Conservation (phyloP, 2,888 invertebrate genomes). For the Ecliptopera silaceata region DNA sequence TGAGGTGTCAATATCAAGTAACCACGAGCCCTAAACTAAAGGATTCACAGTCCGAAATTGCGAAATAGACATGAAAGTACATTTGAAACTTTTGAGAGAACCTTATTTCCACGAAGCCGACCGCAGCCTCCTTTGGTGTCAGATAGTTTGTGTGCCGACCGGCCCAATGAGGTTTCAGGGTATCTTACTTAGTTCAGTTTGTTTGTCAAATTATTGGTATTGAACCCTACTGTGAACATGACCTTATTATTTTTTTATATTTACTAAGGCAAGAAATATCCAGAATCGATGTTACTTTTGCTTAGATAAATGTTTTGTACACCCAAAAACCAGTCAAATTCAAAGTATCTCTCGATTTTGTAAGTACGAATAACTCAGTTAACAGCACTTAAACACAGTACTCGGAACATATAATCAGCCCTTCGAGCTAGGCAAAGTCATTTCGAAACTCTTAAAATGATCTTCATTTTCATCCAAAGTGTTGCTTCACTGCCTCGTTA, state of each 20-base stretch:
- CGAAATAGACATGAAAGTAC: constrained; percentile 56
- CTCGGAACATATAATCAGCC: no score
- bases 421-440: not conserved
- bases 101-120: constrained; percentile 12
- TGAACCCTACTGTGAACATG: constrained; percentile 15
- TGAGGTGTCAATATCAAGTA: constrained; percentile 25
- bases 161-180: constrained; percentile 8
- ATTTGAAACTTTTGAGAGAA: constrained; percentile 1
- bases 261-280: not conserved
- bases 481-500: not conserved
- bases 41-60: constrained; percentile 52
- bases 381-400: no score
- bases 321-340: no score
- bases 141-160: constrained; percentile 11
- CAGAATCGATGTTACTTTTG: not conserved
- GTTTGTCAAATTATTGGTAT: constrained; percentile 12
- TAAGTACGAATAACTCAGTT: no score
- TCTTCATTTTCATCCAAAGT: constrained; percentile 6
- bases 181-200: constrained; percentile 14
- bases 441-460: constrained; percentile 4
- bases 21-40: constrained; percentile 44
- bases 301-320: no score
- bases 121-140: constrained; percentile 10
- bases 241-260: constrained; percentile 6
- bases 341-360: no score